Evolutionary conservation across 2,797 vertebrate genomes (phyloP).

Genomic region (Crax fasciolata): DNA sequence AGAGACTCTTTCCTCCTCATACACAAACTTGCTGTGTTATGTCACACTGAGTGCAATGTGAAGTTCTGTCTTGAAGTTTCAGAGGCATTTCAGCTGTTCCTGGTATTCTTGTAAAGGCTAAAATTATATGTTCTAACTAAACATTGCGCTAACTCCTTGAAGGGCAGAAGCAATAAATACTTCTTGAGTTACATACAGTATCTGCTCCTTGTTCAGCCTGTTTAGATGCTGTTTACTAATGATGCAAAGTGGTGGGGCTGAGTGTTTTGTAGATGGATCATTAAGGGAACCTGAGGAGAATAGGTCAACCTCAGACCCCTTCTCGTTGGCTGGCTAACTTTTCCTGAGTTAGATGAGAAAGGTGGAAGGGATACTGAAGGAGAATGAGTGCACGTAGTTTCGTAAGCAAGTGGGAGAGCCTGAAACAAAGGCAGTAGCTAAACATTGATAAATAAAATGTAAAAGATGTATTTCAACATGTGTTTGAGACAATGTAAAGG

Average conservation of each 20-base stretch:
- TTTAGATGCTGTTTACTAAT: neutral
- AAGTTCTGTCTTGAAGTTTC: neutral
- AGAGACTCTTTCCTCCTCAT: neutral
- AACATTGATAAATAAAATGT: constrained; percentile 6
- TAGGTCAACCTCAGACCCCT: neutral
- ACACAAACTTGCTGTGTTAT: too few species aligned
- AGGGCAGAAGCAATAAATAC: neutral
- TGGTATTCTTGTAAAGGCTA: neutral
- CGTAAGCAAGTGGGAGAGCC: neutral
- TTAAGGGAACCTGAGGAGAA: fast-evolving
- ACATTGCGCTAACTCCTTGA: neutral
- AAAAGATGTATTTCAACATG: constrained; percentile 25
- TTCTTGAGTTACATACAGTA: neutral
- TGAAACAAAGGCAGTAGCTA: neutral
- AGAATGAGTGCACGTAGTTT: neutral
- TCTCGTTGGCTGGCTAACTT: neutral
- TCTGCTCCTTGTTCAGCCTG: neutral
- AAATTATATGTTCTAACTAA: neutral
- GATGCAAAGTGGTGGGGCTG: neutral
- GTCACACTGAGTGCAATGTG: too few species aligned
- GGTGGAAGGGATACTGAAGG: neutral
- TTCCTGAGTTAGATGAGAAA: neutral
- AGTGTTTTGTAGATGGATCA: neutral
- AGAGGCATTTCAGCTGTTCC: neutral
- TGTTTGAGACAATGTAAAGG: neutral